Percentiles rank a stretch among this genome's conserved stretches.
These are phyloP conservation scores for Lagria hirta DNA, from an alignment of 2,888 invertebrate genomes.

Conservation along the genomic window DNA sequence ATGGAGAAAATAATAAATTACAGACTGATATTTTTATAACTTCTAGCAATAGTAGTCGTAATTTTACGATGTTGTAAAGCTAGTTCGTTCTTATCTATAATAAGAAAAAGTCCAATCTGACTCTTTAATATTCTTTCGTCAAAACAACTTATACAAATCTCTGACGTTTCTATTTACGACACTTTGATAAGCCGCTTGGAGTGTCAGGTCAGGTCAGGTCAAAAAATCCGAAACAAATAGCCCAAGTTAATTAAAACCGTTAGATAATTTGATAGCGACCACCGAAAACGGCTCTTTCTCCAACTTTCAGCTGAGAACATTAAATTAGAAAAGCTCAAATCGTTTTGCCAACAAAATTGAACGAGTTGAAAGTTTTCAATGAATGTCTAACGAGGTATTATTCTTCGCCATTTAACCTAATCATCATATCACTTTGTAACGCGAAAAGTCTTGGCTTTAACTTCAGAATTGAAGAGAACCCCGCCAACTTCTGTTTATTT, in stretches of 20 bases:
- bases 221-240: constrained; percentile 24
- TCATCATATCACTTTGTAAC: constrained; percentile 55
- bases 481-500: constrained; percentile 25
- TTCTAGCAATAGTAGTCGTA: no score
- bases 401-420: constrained; percentile 55
- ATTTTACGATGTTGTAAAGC: no score
- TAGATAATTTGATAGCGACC: constrained; percentile 38
- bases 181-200: constrained; percentile 10
- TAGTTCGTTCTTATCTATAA: no score
- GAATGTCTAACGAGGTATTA: constrained; percentile 55
- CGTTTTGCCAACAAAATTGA: constrained; percentile 48
- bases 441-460: constrained; percentile 38
- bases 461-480: constrained; percentile 13
- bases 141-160: no score
- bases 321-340: constrained; percentile 51
- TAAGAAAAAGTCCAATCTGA: no score
- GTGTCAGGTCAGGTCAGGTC: constrained; percentile 5
- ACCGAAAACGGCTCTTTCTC: constrained; percentile 31
- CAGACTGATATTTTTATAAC: no score
- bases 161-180: no score
- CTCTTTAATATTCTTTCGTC: no score
- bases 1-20: no score
- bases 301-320: constrained; percentile 38
- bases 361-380: constrained; percentile 53
- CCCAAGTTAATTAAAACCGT: constrained; percentile 45